These are phyloP conservation scores for Troilus luridus DNA, from an alignment of 2,888 invertebrate species.

Conservation along the genomic window DNA sequence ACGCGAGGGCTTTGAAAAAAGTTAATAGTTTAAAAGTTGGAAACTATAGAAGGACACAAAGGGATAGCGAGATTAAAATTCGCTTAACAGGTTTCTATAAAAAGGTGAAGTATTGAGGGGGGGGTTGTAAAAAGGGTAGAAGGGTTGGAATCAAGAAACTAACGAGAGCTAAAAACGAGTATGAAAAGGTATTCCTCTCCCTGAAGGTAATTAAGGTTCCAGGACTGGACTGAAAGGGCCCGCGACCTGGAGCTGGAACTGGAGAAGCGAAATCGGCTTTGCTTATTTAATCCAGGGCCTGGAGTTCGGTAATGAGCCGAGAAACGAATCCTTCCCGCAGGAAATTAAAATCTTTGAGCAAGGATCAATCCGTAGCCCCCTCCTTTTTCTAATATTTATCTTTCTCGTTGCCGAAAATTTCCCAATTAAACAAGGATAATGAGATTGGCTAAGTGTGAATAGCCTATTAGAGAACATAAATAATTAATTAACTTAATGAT, in stretches of 20 bases:
- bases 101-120: background rate
- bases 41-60: slow-evolving; percentile 8
- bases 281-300: slow-evolving; percentile 34
- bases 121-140: background rate
- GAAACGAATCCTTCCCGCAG: slow-evolving; percentile 44
- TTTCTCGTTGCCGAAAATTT: background rate
- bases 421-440: background rate
- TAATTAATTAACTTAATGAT: background rate
- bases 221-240: background rate
- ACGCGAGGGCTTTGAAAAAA: background rate
- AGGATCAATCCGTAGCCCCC: background rate
- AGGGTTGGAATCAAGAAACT: background rate
- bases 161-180: slow-evolving; percentile 24
- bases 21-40: slow-evolving; percentile 1
- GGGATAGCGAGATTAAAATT: slow-evolving; percentile 26
- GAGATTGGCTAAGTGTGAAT: background rate
- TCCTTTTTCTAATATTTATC: background rate
- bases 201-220: slow-evolving; percentile 36
- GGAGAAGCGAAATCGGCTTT: slow-evolving; percentile 43
- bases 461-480: background rate
- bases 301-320: slow-evolving; percentile 46
- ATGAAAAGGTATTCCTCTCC: slow-evolving; percentile 27
- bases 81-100: slow-evolving; percentile 24
- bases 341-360: slow-evolving; percentile 41
- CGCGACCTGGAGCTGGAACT: slow-evolving; percentile 1